Percentiles rank a stretch among this genome's conserved stretches.
Evolutionary conservation across 2,113 vertebrate genomes (phyloP).

Genomic region (Ancistrus triradiatus): DNA sequence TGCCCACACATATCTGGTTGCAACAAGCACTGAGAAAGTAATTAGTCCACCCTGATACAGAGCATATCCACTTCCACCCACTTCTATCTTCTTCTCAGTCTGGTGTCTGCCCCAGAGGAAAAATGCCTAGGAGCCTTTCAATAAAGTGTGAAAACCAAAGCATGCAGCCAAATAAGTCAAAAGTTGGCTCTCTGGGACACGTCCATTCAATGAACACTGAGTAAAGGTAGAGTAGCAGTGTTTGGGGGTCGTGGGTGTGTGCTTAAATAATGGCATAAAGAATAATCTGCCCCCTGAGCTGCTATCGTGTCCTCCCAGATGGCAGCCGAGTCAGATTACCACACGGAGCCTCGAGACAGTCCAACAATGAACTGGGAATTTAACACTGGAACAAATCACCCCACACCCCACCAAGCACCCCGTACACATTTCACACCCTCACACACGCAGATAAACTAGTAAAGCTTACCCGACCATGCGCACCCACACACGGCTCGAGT

Average conservation of each 20-base stretch:
- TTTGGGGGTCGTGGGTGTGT: slow-evolving; percentile 10
- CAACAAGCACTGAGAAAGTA: too few relatives aligned
- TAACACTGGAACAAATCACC: slow-evolving; percentile 65
- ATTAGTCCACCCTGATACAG: too few relatives aligned
- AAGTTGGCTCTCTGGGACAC: background rate
- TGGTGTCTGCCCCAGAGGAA: too few relatives aligned
- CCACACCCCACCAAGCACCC: slow-evolving; percentile 25
- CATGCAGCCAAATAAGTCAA: too few relatives aligned
- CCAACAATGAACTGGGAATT: slow-evolving; percentile 63
- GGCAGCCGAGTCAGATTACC: slow-evolving; percentile 62
- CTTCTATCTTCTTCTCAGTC: too few relatives aligned
- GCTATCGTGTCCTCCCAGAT: slow-evolving; percentile 68
- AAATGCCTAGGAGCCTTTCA: too few relatives aligned
- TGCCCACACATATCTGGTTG: too few relatives aligned
- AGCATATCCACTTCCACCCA: too few relatives aligned
- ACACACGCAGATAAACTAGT: background rate
- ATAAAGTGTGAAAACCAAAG: too few relatives aligned
- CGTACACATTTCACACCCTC: slow-evolving; percentile 4
- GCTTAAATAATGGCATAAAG: slow-evolving; percentile 50
- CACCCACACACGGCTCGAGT: slow-evolving; percentile 12
- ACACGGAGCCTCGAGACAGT: slow-evolving; percentile 25
- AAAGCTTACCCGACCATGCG: slow-evolving; percentile 3
- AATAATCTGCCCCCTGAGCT: slow-evolving; percentile 42
- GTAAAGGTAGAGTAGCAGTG: background rate
- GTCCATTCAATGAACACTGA: background rate